phyloP scores from a whole-genome alignment of 2,113 vertebrate genomes.

The Eclectus roratus region DNA sequence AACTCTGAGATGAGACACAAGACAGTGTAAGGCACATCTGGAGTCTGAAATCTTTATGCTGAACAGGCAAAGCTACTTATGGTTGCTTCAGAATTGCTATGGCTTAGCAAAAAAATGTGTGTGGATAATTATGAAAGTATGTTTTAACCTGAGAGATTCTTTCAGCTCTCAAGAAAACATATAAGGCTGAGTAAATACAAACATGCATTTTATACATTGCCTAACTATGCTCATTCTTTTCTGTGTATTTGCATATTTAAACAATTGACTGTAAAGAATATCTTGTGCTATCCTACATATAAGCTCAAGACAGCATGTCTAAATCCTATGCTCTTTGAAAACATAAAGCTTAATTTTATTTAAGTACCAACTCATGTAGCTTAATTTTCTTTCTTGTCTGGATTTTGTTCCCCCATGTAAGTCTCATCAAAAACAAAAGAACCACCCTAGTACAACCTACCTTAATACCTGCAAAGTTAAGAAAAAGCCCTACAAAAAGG shows the following conservation, averaged over 20 bases:
- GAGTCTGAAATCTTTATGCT: constrained; percentile 30
- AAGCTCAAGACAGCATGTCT: not conserved
- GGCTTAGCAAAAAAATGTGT: not conserved
- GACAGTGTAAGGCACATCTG: not conserved
- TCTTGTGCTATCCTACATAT: not conserved
- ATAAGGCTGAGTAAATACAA: constrained; percentile 13
- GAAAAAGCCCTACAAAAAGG: not conserved
- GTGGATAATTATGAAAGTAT: constrained; percentile 24
- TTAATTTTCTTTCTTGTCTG: constrained; percentile 32
- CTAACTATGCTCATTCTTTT: not conserved
- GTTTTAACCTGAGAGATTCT: not conserved
- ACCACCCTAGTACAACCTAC: not conserved
- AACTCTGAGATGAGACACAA: not conserved
- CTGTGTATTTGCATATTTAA: constrained; percentile 44
- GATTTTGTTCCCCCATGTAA: not conserved
- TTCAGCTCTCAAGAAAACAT: constrained; percentile 16
- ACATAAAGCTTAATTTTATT: constrained; percentile 15
- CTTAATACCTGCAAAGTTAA: not conserved
- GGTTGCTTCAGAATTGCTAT: constrained; percentile 17
- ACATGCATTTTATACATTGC: constrained; percentile 13
- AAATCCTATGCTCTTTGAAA: constrained; percentile 13
- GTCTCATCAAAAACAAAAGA: not conserved
- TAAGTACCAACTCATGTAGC: not conserved
- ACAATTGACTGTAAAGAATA: constrained; percentile 30
- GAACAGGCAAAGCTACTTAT: not conserved